Conservation (phyloP, 2,113 vertebrate species). For the Pangasianodon gigas region DNA sequence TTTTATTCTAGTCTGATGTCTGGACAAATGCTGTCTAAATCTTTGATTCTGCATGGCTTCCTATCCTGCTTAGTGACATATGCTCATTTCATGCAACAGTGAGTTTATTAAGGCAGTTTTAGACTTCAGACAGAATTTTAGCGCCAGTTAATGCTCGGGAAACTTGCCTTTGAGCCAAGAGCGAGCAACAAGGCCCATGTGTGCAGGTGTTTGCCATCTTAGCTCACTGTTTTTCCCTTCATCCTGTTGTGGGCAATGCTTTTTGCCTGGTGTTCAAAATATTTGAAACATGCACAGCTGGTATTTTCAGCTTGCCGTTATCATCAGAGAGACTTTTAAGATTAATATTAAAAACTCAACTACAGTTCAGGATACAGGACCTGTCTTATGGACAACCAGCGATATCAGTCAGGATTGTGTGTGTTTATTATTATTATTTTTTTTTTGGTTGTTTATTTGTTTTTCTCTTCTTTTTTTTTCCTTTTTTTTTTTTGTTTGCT, state of each 20-base stretch:
- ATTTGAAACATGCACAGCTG: not conserved
- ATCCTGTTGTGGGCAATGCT: not conserved
- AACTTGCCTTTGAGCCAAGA: not conserved
- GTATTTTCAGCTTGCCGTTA: not conserved
- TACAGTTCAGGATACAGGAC: not conserved
- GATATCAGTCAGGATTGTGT: not conserved
- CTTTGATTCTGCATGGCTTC: not conserved
- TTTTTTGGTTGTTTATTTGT: no score
- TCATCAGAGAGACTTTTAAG: not conserved
- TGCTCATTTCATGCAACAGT: not conserved
- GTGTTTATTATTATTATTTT: no score
- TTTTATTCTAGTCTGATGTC: not conserved
- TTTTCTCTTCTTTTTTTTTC: not conserved
- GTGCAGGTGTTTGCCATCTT: not conserved
- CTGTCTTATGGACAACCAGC: not conserved
- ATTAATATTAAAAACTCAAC: not conserved
- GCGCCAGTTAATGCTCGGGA: not conserved
- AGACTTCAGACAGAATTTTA: not conserved
- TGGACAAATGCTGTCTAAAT: not conserved
- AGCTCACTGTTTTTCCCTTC: not conserved
- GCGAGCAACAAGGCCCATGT: not conserved
- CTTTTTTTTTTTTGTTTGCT: not conserved
- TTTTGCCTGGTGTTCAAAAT: not conserved
- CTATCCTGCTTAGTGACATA: not conserved
- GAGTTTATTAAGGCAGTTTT: not conserved